Evolutionary conservation across 1,140 invertebrate species (phyloP).

Genomic region (Caenorhabditis latens): DNA sequence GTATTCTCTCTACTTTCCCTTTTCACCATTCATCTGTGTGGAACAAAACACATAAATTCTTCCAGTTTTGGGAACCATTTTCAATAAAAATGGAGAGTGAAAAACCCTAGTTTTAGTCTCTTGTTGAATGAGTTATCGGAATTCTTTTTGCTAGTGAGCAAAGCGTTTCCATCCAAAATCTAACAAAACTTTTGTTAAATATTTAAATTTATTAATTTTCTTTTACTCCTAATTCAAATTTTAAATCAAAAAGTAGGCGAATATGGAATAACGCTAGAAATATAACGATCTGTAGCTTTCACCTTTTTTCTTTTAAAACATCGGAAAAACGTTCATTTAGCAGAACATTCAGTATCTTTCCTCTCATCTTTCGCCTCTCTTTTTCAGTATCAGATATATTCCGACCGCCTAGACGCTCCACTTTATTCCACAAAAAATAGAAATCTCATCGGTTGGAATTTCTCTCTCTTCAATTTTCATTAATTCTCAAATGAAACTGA

Average conservation of each 20-base stretch:
- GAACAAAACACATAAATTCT: no score
- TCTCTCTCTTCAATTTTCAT: not conserved
- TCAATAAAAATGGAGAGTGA: no score
- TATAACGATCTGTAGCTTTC: not conserved
- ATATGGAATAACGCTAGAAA: not conserved
- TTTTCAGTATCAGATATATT: slow-evolving; percentile 1
- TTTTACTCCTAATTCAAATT: no score
- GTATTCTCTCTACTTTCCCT: no score
- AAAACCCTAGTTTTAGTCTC: no score
- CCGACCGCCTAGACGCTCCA: not conserved
- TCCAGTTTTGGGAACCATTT: no score
- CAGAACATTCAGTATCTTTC: not conserved
- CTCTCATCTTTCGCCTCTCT: not conserved
- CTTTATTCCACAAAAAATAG: not conserved
- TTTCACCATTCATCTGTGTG: no score
- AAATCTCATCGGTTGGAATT: not conserved
- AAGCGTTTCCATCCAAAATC: no score
- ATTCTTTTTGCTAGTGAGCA: no score
- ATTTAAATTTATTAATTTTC: no score
- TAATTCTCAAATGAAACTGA: slow-evolving; percentile 14
- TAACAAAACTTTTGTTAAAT: no score
- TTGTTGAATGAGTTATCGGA: no score
- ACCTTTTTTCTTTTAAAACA: not conserved
- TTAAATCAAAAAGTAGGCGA: not conserved
- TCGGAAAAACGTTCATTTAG: not conserved